phyloP scores from a whole-genome alignment of 2,113 vertebrate genomes.

The Xiphorhynchus elegans region DNA sequence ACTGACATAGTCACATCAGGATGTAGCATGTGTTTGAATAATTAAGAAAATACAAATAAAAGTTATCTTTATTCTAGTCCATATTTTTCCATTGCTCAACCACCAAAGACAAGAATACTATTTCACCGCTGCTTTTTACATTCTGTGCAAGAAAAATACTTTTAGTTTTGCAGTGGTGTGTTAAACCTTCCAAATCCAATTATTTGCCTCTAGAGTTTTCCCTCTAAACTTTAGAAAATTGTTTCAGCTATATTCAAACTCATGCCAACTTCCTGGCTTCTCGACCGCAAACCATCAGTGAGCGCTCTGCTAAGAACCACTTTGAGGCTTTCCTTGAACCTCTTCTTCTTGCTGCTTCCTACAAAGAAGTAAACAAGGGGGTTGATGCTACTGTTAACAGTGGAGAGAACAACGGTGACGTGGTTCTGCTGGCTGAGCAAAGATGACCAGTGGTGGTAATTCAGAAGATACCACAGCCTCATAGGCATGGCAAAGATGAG shows the following conservation, averaged over 20 bases:
- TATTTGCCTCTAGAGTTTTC: not conserved
- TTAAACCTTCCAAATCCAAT: not conserved
- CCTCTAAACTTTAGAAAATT: conserved; percentile 49
- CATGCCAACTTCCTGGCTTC: conserved; percentile 50
- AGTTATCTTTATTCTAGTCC: conserved; percentile 57
- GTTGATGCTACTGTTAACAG: conserved; percentile 78
- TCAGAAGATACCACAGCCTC: conserved; percentile 74
- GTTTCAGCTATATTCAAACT: conserved; percentile 59
- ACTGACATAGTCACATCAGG: conserved; percentile 19
- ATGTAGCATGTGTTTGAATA: conserved; percentile 42
- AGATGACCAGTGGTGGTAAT: conserved; percentile 68
- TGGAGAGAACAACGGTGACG: conserved; percentile 72
- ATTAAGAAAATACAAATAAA: conserved; percentile 37
- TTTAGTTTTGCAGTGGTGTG: not conserved
- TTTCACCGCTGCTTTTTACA: conserved; percentile 16
- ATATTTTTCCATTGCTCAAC: conserved; percentile 40
- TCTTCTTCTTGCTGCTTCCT: conserved; percentile 78
- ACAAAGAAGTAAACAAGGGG: conserved; percentile 81
- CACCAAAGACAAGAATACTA: not conserved
- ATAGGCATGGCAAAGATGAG: conserved; percentile 78
- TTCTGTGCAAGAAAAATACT: not conserved
- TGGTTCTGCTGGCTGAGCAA: conserved; percentile 64
- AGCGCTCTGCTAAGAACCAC: conserved; percentile 77
- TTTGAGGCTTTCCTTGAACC: conserved; percentile 77
- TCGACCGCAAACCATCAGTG: conserved; percentile 66